A percentile compares a stretch with the other conserved stretches of the same genome.
These are phyloP conservation scores for Oegoconia quadripuncta DNA, from an alignment of 2,888 invertebrate genomes.

Conservation along the genomic window DNA sequence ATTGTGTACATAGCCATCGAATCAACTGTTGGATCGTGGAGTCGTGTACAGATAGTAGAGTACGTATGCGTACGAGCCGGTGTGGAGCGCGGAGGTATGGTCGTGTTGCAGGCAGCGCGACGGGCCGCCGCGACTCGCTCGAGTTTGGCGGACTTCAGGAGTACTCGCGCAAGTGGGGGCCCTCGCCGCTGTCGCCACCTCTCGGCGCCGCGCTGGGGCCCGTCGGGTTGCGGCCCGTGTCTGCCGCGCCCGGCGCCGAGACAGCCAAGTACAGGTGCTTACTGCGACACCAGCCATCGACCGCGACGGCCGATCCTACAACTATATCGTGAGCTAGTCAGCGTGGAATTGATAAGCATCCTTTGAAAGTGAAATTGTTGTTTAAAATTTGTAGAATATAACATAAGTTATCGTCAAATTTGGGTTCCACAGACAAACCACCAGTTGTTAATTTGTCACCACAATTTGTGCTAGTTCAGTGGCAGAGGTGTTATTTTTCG, in stretches of 20 bases:
- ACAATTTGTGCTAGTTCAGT: too few species aligned
- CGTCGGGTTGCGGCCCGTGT: slow-evolving; percentile 81
- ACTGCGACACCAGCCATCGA: slow-evolving; percentile 11
- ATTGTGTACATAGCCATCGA: slow-evolving; percentile 29
- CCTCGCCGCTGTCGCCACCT: slow-evolving; percentile 85
- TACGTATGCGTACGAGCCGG: slow-evolving; percentile 18
- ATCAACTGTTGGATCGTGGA: too few species aligned
- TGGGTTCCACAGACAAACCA: too few species aligned
- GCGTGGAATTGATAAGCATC: too few species aligned
- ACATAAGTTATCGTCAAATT: too few species aligned
- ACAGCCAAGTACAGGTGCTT: slow-evolving; percentile 84
- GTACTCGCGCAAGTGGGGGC: slow-evolving; percentile 79
- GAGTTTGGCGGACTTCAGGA: slow-evolving; percentile 78
- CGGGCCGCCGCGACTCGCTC: slow-evolving; percentile 74
- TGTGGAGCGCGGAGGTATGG: slow-evolving; percentile 45
- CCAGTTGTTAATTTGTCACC: too few species aligned
- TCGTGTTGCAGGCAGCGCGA: slow-evolving; percentile 52
- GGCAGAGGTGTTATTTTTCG: too few species aligned
- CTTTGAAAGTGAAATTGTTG: too few species aligned
- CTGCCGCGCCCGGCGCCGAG: slow-evolving; percentile 93
- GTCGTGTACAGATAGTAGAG: slow-evolving; percentile 28
- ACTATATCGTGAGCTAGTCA: too few species aligned
- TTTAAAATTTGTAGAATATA: too few species aligned
- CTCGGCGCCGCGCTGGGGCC: slow-evolving; percentile 81
- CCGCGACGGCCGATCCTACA: slow-evolving; percentile 2